Conservation (phyloP, 2,888 invertebrate species). For the Orthonychiurus folsomi region DNA sequence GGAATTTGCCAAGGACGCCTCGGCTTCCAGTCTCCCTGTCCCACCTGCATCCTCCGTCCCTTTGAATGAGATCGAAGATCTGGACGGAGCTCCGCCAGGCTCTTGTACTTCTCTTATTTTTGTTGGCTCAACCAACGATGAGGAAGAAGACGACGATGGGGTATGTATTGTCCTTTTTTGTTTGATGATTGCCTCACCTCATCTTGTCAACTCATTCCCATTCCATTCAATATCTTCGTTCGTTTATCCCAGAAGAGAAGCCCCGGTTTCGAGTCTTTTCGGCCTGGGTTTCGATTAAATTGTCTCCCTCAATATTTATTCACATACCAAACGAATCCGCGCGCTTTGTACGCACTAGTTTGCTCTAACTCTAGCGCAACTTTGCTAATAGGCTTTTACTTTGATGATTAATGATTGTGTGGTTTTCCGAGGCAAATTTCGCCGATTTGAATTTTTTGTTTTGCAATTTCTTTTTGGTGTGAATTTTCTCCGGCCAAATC, state of each 20-base stretch:
- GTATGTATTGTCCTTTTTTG: neutral
- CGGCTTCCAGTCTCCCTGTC: conserved; percentile 20
- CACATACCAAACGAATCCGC: neutral
- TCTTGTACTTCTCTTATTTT: conserved; percentile 31
- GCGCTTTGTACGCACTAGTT: neutral
- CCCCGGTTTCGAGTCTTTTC: neutral
- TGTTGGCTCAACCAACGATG: conserved; percentile 30
- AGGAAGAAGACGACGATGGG: conserved; percentile 35
- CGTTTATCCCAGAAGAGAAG: neutral
- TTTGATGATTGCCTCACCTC: conserved; percentile 2
- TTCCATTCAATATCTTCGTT: conserved; percentile 1
- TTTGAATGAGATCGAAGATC: conserved; percentile 2
- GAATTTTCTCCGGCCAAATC: too few species aligned
- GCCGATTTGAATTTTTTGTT: too few species aligned
- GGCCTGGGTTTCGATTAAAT: neutral
- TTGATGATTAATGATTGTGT: neutral
- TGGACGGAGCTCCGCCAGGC: conserved; percentile 29
- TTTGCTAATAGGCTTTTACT: neutral
- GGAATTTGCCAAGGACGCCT: too few species aligned
- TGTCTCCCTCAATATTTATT: neutral
- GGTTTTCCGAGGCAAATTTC: neutral
- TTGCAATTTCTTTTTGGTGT: too few species aligned
- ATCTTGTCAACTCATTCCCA: neutral
- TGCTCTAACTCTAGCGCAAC: neutral
- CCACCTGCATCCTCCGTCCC: conserved; percentile 25